Base-by-base conservation (phyloP, 1,140 invertebrate species). In the Solen grandis region DNA sequence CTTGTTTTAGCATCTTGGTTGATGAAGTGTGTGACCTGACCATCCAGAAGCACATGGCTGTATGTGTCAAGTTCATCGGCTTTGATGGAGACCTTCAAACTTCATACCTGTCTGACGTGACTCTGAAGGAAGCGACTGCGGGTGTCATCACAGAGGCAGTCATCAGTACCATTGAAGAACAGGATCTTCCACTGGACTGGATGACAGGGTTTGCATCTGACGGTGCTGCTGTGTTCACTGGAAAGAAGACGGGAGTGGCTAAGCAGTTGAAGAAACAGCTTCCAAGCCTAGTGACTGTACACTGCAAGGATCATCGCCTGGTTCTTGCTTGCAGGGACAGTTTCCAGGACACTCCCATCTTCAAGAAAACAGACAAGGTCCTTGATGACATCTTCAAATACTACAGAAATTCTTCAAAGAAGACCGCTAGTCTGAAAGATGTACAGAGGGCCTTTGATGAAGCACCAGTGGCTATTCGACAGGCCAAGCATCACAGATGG, bases 161-260 rank as follows among this genome's bases (percentile, higher is more conserved):
- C 25, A 19, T 2, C n/a, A 14, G 27, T 63, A 19, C 29, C n/a
- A 35, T 68, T 38, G 63, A 68, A 68, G 29, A 68, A 13, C 33
- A 68, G 22, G 36, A 27, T 13, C 22, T 38, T 5, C 19, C 22
- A 38, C 2, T 68, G 31, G 63, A 68, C 31, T 41, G 27, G n/a
- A 36, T 68, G 63, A 36, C 63, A 22, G 63, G 63, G 2, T 68
- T 68, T 46, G 63, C 63, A 41, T 68, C 63, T 22, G 63, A 41
- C 22, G 33, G 63, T 3, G 63, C 33, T 36, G 63, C 63, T 5
- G 35, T 68, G 22, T 68, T 68, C 22, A 10, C 33, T 8, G 31
- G 63, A 14, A 46, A 29, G 22, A 68, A 68, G 14, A 68, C 25
- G 13, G 33, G 35, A 25, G 63, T 68, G 8, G 31, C 63, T 38